Evolutionary conservation across 1,140 invertebrate genomes (phyloP).

Genomic region (Drosophila cardini): DNA sequence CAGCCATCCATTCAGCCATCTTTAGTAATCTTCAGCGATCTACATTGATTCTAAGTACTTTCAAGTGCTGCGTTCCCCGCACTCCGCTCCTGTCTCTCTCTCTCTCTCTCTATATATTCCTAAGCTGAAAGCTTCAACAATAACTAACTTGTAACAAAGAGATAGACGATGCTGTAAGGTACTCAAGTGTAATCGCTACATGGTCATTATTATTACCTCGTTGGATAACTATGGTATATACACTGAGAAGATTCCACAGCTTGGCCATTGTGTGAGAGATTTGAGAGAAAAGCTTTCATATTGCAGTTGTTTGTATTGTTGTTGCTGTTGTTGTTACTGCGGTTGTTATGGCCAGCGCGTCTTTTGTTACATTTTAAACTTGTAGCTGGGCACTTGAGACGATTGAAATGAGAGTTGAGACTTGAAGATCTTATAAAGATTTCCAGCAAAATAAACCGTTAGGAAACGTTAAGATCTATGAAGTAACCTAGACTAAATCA

Average conservation of each 20-base stretch:
- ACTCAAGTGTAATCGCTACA: constrained; percentile 79
- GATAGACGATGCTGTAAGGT: constrained; percentile 42
- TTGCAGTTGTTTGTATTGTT: constrained; percentile 48
- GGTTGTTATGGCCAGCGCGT: constrained; percentile 49
- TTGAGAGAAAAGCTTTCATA: constrained; percentile 77
- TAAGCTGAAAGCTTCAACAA: constrained; percentile 26
- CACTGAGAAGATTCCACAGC: constrained; percentile 42
- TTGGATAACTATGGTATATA: constrained; percentile 67
- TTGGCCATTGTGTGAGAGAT: constrained; percentile 23
- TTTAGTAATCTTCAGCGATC: neutral
- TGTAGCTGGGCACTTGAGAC: constrained; percentile 69
- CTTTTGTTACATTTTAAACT: constrained; percentile 78
- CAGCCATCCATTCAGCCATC: neutral
- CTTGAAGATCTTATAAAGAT: constrained; percentile 25
- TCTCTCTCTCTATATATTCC: neutral
- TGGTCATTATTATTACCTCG: constrained; percentile 80
- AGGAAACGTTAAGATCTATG: constrained; percentile 47
- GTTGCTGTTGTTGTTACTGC: constrained; percentile 19
- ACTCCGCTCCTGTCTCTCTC: neutral
- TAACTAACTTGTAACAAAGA: constrained; percentile 52
- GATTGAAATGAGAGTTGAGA: constrained; percentile 42
- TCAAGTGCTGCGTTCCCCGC: constrained; percentile 1
- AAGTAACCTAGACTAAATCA: constrained; percentile 46
- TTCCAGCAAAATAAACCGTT: constrained; percentile 66
- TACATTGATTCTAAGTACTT: constrained; percentile 17